These are phyloP conservation scores for Torymus texanus DNA, from an alignment of 2,888 invertebrate genomes.

Conservation along the genomic window DNA sequence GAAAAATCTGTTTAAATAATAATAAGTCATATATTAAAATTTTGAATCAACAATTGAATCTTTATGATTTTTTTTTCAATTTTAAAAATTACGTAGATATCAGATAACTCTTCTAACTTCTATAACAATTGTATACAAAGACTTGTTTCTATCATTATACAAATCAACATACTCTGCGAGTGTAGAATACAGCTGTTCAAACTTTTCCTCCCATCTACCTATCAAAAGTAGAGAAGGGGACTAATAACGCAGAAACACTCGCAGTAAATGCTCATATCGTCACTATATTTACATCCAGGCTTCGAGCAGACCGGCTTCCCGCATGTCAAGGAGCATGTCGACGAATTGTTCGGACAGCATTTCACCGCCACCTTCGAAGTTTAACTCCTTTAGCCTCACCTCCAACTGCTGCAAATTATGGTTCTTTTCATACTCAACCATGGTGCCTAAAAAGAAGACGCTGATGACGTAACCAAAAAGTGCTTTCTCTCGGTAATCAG, in stretches of 20 bases:
- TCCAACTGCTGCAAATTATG: background rate
- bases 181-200: too few species aligned
- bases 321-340: slow-evolving; percentile 66
- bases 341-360: slow-evolving; percentile 62
- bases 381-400: background rate
- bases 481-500: slow-evolving; percentile 63
- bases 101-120: too few species aligned
- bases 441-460: slow-evolving; percentile 59
- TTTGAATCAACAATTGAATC: too few species aligned
- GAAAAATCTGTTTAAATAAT: too few species aligned
- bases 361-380: slow-evolving; percentile 62
- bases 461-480: slow-evolving; percentile 65
- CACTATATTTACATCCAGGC: slow-evolving; percentile 31
- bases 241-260: too few species aligned
- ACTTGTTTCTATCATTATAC: too few species aligned
- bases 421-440: slow-evolving; percentile 41
- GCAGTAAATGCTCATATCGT: slow-evolving; percentile 2
- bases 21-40: too few species aligned
- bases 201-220: too few species aligned
- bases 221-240: background rate
- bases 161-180: too few species aligned
- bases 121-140: too few species aligned
- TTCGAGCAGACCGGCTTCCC: slow-evolving; percentile 58
- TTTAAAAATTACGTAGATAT: too few species aligned
- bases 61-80: too few species aligned